These are phyloP conservation scores for Microcebus tavaratra DNA, from an alignment of 2,113 vertebrate species.

Conservation along the genomic window DNA sequence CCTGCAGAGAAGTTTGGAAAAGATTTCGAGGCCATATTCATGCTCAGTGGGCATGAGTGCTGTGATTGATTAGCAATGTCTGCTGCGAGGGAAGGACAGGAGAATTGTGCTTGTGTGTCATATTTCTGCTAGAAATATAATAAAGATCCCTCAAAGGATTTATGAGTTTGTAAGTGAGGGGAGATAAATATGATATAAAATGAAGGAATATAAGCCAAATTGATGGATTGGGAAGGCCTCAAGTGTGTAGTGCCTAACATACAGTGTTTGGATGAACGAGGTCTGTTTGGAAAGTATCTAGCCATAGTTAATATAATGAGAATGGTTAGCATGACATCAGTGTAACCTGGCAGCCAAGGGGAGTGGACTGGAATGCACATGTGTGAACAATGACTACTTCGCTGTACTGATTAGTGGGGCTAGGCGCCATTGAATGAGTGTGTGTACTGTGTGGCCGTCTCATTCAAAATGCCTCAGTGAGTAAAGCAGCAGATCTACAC, in stretches of 20 bases:
- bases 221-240: slow-evolving; percentile 25
- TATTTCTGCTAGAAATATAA: background rate
- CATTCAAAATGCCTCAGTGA: too few species aligned
- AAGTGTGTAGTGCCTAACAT: background rate
- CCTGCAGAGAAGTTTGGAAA: background rate
- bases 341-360: too few species aligned
- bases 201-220: background rate
- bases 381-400: too few species aligned
- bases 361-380: too few species aligned
- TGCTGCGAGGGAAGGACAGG: background rate
- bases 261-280: background rate
- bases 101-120: background rate
- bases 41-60: background rate
- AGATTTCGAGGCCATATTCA: background rate
- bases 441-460: too few species aligned
- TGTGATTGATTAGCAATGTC: background rate
- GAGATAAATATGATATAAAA: background rate
- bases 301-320: too few species aligned
- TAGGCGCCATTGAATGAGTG: too few species aligned
- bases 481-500: too few species aligned
- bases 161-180: slow-evolving; percentile 25
- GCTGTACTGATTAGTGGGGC: too few species aligned
- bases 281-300: too few species aligned
- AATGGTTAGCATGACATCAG: too few species aligned
- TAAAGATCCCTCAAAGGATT: background rate